A percentile compares a stretch with the other conserved stretches of the same genome.
Conservation (phyloP, 2,113 vertebrate genomes). For the Cinclus cinclus region DNA sequence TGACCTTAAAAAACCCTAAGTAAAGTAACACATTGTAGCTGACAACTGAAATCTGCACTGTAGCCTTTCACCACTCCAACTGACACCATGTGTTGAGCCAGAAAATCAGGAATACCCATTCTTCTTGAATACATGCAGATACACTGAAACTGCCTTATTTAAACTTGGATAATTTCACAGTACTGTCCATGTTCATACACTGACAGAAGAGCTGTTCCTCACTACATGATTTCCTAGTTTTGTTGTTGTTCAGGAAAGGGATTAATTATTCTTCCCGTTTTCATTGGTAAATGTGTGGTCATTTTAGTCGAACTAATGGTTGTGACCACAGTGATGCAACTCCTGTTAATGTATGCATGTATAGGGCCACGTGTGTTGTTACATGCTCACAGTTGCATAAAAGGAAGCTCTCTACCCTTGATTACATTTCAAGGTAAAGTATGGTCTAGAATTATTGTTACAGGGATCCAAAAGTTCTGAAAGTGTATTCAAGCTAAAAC, state of each 20-base stretch:
- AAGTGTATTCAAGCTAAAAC: background rate
- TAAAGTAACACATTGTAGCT: background rate
- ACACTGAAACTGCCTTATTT: background rate
- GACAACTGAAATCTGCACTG: background rate
- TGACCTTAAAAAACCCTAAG: background rate
- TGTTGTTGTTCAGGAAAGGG: background rate
- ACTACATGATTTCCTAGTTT: background rate
- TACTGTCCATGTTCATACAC: background rate
- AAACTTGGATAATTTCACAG: background rate
- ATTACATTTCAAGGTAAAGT: conserved; percentile 9
- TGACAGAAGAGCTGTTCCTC: background rate
- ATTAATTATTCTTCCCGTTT: background rate
- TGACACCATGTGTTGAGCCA: background rate
- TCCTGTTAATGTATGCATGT: background rate
- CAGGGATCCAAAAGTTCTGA: background rate
- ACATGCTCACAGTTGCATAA: background rate
- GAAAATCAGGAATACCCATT: background rate
- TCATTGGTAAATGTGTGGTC: background rate
- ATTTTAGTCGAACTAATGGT: background rate
- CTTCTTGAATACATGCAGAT: background rate
- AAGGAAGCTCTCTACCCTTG: background rate
- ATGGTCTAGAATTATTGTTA: background rate
- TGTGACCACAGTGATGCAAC: background rate
- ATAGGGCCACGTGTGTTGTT: background rate
- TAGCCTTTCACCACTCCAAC: background rate